Conservation (phyloP, 2,113 vertebrate genomes). For the Elachura formosa region DNA sequence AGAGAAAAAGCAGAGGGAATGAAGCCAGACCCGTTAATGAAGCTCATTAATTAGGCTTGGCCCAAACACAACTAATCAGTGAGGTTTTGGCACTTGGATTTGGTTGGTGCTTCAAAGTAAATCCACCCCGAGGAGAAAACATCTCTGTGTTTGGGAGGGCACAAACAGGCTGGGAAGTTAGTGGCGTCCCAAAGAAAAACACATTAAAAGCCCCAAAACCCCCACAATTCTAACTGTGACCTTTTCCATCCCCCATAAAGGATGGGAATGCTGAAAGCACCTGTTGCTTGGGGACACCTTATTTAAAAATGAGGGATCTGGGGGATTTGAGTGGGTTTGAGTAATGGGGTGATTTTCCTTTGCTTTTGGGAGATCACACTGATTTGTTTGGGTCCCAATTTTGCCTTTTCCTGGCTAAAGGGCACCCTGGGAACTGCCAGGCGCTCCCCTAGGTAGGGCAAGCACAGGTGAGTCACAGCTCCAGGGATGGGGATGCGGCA, state of each 20-base stretch:
- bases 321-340: neutral
- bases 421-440: neutral
- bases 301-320: fast-evolving
- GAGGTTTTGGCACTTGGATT: neutral
- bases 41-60: conserved; percentile 56
- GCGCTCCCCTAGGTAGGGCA: neutral
- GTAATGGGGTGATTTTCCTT: neutral
- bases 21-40: conserved; percentile 7
- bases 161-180: neutral
- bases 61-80: conserved; percentile 6
- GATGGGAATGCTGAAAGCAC: neutral
- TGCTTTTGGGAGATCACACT: neutral
- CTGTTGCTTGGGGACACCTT: fast-evolving
- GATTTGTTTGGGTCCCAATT: neutral
- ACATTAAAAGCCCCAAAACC: neutral
- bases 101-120: neutral
- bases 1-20: conserved; percentile 10
- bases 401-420: neutral
- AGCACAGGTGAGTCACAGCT: neutral
- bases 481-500: neutral
- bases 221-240: neutral
- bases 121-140: neutral
- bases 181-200: neutral
- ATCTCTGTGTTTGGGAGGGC: fast-evolving
- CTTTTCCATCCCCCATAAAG: fast-evolving